A percentile compares a stretch with the other conserved stretches of the same genome.
These are phyloP conservation scores for Vulpes lagopus DNA, from an alignment of 2,113 vertebrate genomes.

Conservation along the genomic window DNA sequence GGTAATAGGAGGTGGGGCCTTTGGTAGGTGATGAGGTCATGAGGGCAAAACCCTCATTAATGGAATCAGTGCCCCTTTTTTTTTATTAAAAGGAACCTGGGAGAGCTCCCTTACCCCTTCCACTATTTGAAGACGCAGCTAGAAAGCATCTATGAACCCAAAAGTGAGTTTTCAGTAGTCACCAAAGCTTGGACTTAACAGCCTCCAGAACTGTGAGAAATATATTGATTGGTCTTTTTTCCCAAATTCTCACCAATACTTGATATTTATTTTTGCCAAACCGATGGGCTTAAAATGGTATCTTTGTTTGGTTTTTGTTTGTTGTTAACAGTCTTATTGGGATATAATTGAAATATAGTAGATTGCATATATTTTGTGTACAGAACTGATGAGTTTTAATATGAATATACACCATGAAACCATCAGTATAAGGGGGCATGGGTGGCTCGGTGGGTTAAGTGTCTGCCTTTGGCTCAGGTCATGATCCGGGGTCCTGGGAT, in stretches of 20 bases:
- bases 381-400: background rate
- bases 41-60: background rate
- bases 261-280: slow-evolving; percentile 37
- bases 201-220: background rate
- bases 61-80: background rate
- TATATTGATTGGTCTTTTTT: background rate
- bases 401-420: background rate
- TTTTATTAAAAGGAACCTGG: background rate
- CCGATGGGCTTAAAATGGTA: background rate
- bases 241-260: background rate
- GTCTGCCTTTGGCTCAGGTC: too few species aligned
- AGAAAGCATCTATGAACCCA: background rate
- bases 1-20: background rate
- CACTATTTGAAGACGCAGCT: background rate
- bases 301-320: background rate
- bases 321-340: background rate
- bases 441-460: too few species aligned
- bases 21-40: background rate
- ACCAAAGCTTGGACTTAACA: background rate
- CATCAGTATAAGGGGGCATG: background rate
- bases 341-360: background rate
- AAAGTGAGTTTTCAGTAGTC: background rate
- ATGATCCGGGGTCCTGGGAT: too few species aligned
- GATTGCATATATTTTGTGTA: background rate
- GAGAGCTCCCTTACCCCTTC: background rate